Conservation (phyloP, 2,888 invertebrate species). For the Tenthredo amoena region DNA sequence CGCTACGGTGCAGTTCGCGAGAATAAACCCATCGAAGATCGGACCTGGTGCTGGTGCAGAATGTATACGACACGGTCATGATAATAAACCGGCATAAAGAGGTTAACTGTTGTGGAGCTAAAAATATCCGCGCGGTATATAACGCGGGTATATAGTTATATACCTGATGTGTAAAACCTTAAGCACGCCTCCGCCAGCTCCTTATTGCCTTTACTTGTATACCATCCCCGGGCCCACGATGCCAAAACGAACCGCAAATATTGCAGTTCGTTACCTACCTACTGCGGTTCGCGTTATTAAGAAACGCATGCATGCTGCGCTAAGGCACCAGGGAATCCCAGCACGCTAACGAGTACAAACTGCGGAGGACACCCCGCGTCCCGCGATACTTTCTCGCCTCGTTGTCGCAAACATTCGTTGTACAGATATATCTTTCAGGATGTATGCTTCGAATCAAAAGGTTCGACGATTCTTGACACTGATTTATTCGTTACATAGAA, state of each 20-base stretch:
- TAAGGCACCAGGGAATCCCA: not conserved
- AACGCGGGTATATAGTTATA: not conserved
- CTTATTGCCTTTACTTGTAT: not conserved
- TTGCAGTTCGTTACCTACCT: not conserved
- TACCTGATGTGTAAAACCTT: constrained; percentile 4
- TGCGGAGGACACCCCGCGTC: constrained; percentile 11
- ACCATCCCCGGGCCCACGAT: not conserved
- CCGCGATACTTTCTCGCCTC: constrained; percentile 8
- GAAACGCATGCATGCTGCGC: not conserved
- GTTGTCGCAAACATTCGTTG: not conserved
- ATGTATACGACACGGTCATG: constrained; percentile 53
- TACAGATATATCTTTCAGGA: not conserved
- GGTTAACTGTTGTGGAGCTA: constrained; percentile 66
- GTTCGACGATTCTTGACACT: not conserved
- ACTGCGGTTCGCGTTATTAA: not conserved
- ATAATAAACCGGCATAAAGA: constrained; percentile 64
- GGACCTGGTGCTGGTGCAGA: constrained; percentile 16
- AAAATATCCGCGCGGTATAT: constrained; percentile 62
- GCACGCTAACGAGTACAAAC: constrained; percentile 13
- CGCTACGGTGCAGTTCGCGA: not conserved
- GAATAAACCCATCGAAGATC: constrained; percentile 46
- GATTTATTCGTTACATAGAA: not conserved
- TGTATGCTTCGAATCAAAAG: not conserved
- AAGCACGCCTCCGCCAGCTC: not conserved
- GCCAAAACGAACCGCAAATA: not conserved